Base-by-base conservation (phyloP, 2,888 invertebrate genomes). In the Antheraea yamamai region DNA sequence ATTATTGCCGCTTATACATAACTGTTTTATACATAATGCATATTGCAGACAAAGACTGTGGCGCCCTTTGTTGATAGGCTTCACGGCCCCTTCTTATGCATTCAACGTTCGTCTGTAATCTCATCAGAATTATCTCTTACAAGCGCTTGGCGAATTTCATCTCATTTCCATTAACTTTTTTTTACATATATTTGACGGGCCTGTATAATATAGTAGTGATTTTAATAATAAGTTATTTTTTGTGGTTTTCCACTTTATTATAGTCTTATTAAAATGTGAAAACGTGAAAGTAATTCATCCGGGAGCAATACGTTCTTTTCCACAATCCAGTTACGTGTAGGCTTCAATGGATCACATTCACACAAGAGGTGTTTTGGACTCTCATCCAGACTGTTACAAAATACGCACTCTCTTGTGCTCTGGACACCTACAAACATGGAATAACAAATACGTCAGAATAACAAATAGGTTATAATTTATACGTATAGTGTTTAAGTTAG, bases 21-120 rank as follows among this genome's bases (percentile, higher is more conserved):
- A 39, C n/a, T 12, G 39, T 70, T 18, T 39, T 70, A 47, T 47
- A 47, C 47, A 47, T 47, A 47, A 47, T 70, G 70, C 70, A 70
- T 70, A 70, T 70, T 39, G 70, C 70, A 70, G 70, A 39, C 70
- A 70, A 39, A 39, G 39, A 10, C 39, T 39, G 20, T 39, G 70
- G 39, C 70, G n/a, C 70, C 39, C 70, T 35, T 39, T n/a, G 39
- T 64, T 26, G 39, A 70, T 39, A 39, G 70, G 70, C 70, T 70
- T 47, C 39, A 68, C 16, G n/a, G 68, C 35, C 23, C 12, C 61
- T 68, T 16, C 68, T 39, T 39, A 39, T n/a, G 70, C 39, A 70
- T 70, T 70, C 70, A 70, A 39, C 20, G 35, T 39, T 39, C 70
- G 70, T 70, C 39, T 20, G 70, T 70, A 70, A 70, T 70, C n/a